These are phyloP conservation scores for Papilio machaon DNA, from an alignment of 1,140 invertebrate species.

Conservation along the genomic window DNA sequence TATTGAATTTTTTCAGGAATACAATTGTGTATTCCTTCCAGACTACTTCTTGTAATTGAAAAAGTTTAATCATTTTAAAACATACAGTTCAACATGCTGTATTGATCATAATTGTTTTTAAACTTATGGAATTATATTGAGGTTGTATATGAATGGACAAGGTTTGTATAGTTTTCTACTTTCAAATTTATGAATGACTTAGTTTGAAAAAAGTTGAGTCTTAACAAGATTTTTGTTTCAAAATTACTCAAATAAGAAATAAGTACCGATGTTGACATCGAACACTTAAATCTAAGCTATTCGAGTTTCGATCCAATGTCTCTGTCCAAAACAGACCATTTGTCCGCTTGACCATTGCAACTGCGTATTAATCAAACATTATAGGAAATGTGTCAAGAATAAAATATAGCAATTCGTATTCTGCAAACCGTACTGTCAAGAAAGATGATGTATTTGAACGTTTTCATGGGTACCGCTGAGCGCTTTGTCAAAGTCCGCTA, in stretches of 20 bases:
- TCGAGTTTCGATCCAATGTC: not conserved
- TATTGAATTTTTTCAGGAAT: slow-evolving; percentile 18
- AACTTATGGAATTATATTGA: not conserved
- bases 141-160: not conserved
- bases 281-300: not conserved
- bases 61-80: slow-evolving; percentile 5
- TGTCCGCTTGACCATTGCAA: slow-evolving; percentile 8
- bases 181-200: not conserved
- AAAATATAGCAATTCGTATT: slow-evolving; percentile 79
- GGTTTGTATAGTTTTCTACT: not conserved
- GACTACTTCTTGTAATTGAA: slow-evolving; percentile 17
- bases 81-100: not conserved
- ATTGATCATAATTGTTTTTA: slow-evolving; percentile 23
- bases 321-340: not conserved
- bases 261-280: not conserved
- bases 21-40: slow-evolving; percentile 2
- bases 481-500: slow-evolving; percentile 79
- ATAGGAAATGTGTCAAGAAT: slow-evolving; percentile 73
- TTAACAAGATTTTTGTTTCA: not conserved
- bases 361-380: slow-evolving; percentile 71
- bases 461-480: slow-evolving; percentile 75
- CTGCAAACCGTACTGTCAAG: slow-evolving; percentile 70
- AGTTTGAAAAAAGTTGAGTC: not conserved
- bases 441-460: slow-evolving; percentile 79
- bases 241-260: no score